These are phyloP conservation scores for Pyrgilauda ruficollis DNA, from an alignment of 2,113 vertebrate species.

Conservation along the genomic window DNA sequence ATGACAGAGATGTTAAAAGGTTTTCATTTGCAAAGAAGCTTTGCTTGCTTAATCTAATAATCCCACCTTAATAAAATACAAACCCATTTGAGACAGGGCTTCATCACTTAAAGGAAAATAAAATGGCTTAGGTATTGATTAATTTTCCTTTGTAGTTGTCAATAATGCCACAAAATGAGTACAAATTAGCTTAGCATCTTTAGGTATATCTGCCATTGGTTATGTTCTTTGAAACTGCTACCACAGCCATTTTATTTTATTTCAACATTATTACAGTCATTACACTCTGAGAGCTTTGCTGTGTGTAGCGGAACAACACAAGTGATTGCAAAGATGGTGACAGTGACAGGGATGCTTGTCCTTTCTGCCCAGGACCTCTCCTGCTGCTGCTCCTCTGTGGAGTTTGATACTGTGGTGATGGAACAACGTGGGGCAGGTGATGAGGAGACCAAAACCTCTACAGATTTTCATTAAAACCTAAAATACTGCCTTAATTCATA, in stretches of 20 bases:
- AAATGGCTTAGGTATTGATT: not conserved
- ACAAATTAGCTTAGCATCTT: not conserved
- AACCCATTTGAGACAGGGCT: not conserved
- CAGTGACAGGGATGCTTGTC: not conserved
- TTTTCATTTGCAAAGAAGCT: not conserved
- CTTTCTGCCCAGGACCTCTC: not conserved
- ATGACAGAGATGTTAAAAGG: not conserved
- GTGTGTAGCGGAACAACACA: not conserved
- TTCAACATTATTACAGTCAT: not conserved
- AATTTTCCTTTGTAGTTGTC: not conserved
- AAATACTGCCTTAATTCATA: not conserved
- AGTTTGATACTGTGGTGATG: not conserved
- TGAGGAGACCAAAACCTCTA: rapidly evolving
- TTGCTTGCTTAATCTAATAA: not conserved
- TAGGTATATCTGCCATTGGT: not conserved
- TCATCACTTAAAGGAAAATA: not conserved
- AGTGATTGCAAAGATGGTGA: rapidly evolving
- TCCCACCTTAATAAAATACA: not conserved
- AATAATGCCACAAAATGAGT: not conserved
- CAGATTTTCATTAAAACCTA: not conserved
- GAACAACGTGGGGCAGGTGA: not conserved
- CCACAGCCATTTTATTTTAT: not conserved
- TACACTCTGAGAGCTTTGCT: not conserved
- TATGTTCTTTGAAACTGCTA: not conserved
- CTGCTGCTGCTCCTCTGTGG: not conserved